These are phyloP conservation scores for Drosophila ercepeae DNA, from an alignment of 1,140 invertebrate species.

Conservation along the genomic window DNA sequence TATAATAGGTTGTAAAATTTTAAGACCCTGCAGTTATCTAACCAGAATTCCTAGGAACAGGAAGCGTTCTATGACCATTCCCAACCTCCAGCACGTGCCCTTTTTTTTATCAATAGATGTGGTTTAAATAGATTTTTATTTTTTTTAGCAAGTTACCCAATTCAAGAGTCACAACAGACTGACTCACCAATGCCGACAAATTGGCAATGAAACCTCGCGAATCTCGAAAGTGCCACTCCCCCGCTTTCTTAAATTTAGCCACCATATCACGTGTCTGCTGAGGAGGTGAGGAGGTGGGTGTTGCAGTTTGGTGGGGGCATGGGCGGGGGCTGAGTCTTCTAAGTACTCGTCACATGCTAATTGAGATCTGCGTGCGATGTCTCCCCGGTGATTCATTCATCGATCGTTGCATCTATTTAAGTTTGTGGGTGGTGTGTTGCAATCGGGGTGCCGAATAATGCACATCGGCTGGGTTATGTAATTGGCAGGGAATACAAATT, in stretches of 20 bases:
- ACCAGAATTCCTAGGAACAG: neutral
- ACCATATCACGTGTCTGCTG: constrained; percentile 71
- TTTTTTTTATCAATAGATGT: constrained; percentile 25
- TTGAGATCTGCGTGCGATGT: constrained; percentile 65
- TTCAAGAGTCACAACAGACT: constrained; percentile 47
- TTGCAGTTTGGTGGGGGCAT: neutral
- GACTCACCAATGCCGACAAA: constrained; percentile 57
- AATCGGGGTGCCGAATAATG: neutral
- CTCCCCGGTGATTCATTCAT: constrained; percentile 43
- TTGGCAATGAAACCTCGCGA: constrained; percentile 71
- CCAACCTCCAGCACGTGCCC: constrained; percentile 7
- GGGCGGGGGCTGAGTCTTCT: constrained; percentile 3
- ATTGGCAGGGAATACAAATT: constrained; percentile 23
- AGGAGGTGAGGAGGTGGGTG: neutral
- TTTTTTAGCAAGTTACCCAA: constrained; percentile 13
- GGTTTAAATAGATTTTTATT: constrained; percentile 12
- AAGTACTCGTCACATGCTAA: constrained; percentile 67
- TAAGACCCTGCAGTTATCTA: neutral
- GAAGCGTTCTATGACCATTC: neutral
- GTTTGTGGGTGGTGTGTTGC: constrained; percentile 15
- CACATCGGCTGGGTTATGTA: constrained; percentile 32
- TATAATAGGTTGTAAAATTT: neutral
- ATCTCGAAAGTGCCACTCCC: constrained; percentile 38
- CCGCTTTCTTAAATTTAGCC: constrained; percentile 66
- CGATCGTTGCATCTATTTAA: constrained; percentile 40